A percentile compares a stretch with the other conserved stretches of the same genome.
These are phyloP conservation scores for Yponomeuta sedellus DNA, from an alignment of 2,888 invertebrate genomes.

Conservation along the genomic window DNA sequence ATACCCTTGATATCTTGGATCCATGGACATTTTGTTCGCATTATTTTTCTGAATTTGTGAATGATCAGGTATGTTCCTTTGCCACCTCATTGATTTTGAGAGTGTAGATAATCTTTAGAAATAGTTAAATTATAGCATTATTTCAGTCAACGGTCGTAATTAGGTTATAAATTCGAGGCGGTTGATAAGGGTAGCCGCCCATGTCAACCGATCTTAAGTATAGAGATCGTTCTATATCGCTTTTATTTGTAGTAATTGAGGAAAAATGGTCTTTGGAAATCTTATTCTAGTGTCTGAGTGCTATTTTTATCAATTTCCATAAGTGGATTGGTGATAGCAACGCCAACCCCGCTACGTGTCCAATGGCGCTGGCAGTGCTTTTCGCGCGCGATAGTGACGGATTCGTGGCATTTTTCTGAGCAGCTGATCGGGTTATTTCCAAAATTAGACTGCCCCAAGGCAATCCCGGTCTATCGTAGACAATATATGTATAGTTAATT, in stretches of 20 bases:
- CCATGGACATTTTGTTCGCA: slow-evolving; percentile 6
- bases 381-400: slow-evolving; percentile 76
- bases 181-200: slow-evolving; percentile 68
- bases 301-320: slow-evolving; percentile 73
- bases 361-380: slow-evolving; percentile 75
- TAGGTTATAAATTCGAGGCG: slow-evolving; percentile 69
- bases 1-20: not conserved
- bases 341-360: slow-evolving; percentile 74
- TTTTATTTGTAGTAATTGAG: slow-evolving; percentile 32
- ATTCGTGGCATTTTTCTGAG: slow-evolving; percentile 74
- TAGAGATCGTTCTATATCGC: slow-evolving; percentile 33
- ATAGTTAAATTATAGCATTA: not conserved
- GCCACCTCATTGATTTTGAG: slow-evolving; percentile 24
- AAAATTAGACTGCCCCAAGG: slow-evolving; percentile 35
- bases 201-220: slow-evolving; percentile 43
- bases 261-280: slow-evolving; percentile 34
- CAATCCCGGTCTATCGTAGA: slow-evolving; percentile 40
- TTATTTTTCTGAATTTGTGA: slow-evolving; percentile 50
- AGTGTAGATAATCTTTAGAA: not conserved
- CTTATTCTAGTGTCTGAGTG: slow-evolving; percentile 40
- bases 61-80: slow-evolving; percentile 64
- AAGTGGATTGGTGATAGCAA: slow-evolving; percentile 66
- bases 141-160: slow-evolving; percentile 38
- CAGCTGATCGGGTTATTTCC: slow-evolving; percentile 56
- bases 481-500: slow-evolving; percentile 30